Evolutionary conservation across 2,888 invertebrate genomes (phyloP).

Genomic region (Campopleginae sp.): DNA sequence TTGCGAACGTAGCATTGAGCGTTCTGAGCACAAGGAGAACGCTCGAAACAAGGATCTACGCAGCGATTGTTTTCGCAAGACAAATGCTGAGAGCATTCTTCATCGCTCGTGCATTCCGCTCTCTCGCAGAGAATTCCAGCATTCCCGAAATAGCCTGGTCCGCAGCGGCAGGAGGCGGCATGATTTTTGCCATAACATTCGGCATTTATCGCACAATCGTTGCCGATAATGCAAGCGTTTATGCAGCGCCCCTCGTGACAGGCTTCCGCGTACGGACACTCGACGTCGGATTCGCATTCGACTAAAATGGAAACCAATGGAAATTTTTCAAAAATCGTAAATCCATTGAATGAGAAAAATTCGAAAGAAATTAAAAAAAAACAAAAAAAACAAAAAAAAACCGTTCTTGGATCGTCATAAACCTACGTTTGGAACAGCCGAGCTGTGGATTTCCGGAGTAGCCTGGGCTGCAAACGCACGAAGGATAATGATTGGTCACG

Average conservation of each 20-base stretch:
- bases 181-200: slow-evolving; percentile 93
- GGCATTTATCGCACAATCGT: slow-evolving; percentile 93
- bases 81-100: slow-evolving; percentile 91
- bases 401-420: neutral
- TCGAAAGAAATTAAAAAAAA: too few relatives aligned
- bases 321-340: too few relatives aligned
- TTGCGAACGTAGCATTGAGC: slow-evolving; percentile 92
- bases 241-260: slow-evolving; percentile 94
- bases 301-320: too few relatives aligned
- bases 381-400: too few relatives aligned
- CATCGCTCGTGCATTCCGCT: slow-evolving; percentile 91
- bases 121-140: slow-evolving; percentile 91
- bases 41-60: slow-evolving; percentile 90
- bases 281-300: slow-evolving; percentile 92
- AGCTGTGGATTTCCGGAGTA: slow-evolving; percentile 94
- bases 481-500: slow-evolving; percentile 93
- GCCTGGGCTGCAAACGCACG: slow-evolving; percentile 92
- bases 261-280: slow-evolving; percentile 92
- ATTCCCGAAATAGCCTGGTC: slow-evolving; percentile 91
- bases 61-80: slow-evolving; percentile 91
- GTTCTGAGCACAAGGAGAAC: slow-evolving; percentile 92
- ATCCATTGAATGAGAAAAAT: too few relatives aligned
- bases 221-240: slow-evolving; percentile 91
- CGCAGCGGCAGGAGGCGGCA: slow-evolving; percentile 92
- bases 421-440: slow-evolving; percentile 88